Percentiles rank a stretch among this genome's conserved stretches.
These are phyloP conservation scores for Clytia hemisphaerica DNA, from an alignment of 30 jellyfish, hydroid and myxozoan species.

Conservation along the genomic window DNA sequence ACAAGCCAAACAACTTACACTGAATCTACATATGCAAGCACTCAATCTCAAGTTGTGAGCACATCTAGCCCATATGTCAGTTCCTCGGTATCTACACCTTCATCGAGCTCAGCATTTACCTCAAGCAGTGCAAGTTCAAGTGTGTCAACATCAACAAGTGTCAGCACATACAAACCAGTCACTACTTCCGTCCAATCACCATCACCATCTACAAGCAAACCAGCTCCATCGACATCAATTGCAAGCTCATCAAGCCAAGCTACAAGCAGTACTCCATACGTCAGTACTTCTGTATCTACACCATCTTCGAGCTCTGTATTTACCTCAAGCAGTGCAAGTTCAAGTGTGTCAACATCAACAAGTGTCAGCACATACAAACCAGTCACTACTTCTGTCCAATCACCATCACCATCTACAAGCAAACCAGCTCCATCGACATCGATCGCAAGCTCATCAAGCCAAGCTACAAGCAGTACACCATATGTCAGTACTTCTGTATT, in stretches of 20 bases:
- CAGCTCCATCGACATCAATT: constrained; percentile 10
- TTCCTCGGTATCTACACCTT: constrained; percentile 10
- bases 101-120: constrained; percentile 10
- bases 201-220: neutral
- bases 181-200: constrained; percentile 15
- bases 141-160: neutral
- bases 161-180: neutral
- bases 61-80: neutral
- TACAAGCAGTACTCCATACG: neutral
- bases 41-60: neutral
- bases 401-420: too few relatives aligned
- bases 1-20: too few relatives aligned
- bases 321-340: too few relatives aligned
- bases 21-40: neutral
- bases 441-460: too few relatives aligned
- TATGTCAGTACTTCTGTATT: too few relatives aligned
- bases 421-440: too few relatives aligned
- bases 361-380: too few relatives aligned
- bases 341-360: too few relatives aligned
- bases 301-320: neutral
- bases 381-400: neutral
- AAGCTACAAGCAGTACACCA: too few relatives aligned
- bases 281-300: neutral
- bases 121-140: constrained; percentile 1
- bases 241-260: constrained; percentile 13